These are phyloP conservation scores for Aphelenchoides bicaudatus DNA, from an alignment of 2,888 invertebrate genomes.

Conservation along the genomic window DNA sequence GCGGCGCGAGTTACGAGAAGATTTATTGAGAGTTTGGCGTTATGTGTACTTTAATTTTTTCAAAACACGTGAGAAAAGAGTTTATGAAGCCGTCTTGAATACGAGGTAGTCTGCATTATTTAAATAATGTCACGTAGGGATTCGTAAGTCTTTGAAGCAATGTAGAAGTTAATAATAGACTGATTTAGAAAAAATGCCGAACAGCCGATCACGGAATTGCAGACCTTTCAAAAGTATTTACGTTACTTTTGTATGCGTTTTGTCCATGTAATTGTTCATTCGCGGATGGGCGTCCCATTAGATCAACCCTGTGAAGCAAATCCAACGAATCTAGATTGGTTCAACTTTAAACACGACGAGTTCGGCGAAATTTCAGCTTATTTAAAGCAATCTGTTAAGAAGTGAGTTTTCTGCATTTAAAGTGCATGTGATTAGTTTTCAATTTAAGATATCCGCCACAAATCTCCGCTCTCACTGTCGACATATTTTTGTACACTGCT, in stretches of 20 bases:
- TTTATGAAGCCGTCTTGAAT: neutral
- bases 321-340: slow-evolving; percentile 42
- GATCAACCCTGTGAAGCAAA: slow-evolving; percentile 34
- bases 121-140: slow-evolving; percentile 17
- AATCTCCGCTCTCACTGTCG: slow-evolving; percentile 35
- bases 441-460: slow-evolving; percentile 42
- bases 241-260: slow-evolving; percentile 44
- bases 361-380: slow-evolving; percentile 48
- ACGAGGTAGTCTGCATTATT: neutral
- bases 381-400: slow-evolving; percentile 38
- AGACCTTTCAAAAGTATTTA: slow-evolving; percentile 39
- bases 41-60: no score
- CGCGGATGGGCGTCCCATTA: slow-evolving; percentile 41
- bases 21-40: no score
- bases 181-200: neutral
- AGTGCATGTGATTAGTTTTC: neutral
- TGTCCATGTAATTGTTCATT: slow-evolving; percentile 48
- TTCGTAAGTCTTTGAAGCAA: slow-evolving; percentile 10
- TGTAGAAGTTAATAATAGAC: neutral
- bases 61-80: slow-evolving; percentile 2
- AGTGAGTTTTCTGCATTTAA: slow-evolving; percentile 21
- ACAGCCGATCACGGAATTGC: slow-evolving; percentile 30
- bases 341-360: slow-evolving; percentile 49
- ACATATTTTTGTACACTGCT: slow-evolving; percentile 48
- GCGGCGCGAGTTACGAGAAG: no score